Percentiles rank a stretch among this genome's conserved stretches.
Evolutionary conservation across 1,140 invertebrate species (phyloP).

Genomic region (Proctacanthus coquilletti): DNA sequence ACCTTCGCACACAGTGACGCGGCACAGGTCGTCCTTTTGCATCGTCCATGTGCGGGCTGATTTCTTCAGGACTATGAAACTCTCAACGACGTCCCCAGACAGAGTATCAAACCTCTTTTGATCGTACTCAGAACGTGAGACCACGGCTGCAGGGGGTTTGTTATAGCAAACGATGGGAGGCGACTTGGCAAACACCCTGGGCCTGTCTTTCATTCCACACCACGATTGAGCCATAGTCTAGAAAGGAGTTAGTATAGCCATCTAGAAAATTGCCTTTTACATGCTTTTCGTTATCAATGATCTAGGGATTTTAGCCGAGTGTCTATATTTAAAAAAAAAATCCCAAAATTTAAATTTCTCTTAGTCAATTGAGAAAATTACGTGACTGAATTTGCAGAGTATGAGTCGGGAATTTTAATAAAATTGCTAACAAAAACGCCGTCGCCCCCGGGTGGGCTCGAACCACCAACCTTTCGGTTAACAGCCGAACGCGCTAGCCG

Average conservation of each 20-base stretch:
- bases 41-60: conserved; percentile 28
- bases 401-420: too few species aligned
- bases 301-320: too few species aligned
- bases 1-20: conserved; percentile 28
- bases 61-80: conserved; percentile 27
- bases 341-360: too few species aligned
- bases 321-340: too few species aligned
- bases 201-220: conserved; percentile 6
- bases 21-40: conserved; percentile 27
- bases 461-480: conserved; percentile 81
- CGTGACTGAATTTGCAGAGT: too few species aligned
- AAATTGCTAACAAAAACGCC: too few species aligned
- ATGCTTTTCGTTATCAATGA: too few species aligned
- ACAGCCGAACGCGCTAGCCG: conserved; percentile 76
- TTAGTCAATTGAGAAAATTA: too few species aligned
- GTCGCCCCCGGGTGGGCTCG: conserved; percentile 71
- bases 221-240: too few species aligned
- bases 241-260: too few species aligned
- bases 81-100: conserved; percentile 17
- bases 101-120: conserved; percentile 20
- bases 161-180: conserved; percentile 28
- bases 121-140: conserved; percentile 23
- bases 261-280: too few species aligned
- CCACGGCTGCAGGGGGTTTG: conserved; percentile 20
- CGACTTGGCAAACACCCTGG: conserved; percentile 15